Base-by-base conservation (phyloP, 2,113 vertebrate genomes). In the Lichenostomus cassidix region DNA sequence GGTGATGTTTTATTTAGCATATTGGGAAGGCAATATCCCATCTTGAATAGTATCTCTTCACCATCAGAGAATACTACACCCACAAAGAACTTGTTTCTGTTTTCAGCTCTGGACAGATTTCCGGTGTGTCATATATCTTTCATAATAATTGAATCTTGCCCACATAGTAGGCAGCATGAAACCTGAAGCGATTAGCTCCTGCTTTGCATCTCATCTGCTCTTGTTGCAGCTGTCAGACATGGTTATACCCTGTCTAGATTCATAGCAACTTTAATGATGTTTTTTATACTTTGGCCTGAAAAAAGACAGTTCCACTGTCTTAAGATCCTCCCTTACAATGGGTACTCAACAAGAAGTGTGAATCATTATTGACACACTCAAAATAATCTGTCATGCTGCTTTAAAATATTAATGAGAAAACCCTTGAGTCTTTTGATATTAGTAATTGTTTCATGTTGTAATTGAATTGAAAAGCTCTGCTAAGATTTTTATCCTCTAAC, bases 391-490 rank as follows among this genome's bases (percentile, higher is more conserved):
- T 87, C 89, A 87, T n/a, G 31, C 44, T 71, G 39, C 78, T 94
- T 83, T 89, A 77, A 93, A 95, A 85, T 74, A 85, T 60, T 92
- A 70, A 95, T 71, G 58, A 93, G 82, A 85, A 94, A 92, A 77
- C 67, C 86, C 86, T 83, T 24, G 37, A 92, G 71, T 86, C 62
- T 87, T 95, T 79, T 89, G 78, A 79, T 84, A 85, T 79, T 73
- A 84, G 44, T 79, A 75, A 77, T 94, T 92, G 62, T 65, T 96
- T 89, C 44, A 59, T 87, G 56, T 76, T 78, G 80, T 95, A 97
- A 97, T 94, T 97, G 91, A 97, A 97, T 92, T 97, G 92, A 95
- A 96, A 97, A 95, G 50, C 75, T 85, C 75, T 92, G 78, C 88
- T 88, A 91, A 96, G 89, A 88, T 94, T 96, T 94, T 87, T 94